Conservation (phyloP, 2,888 invertebrate species). For the Glomeris marginata region DNA sequence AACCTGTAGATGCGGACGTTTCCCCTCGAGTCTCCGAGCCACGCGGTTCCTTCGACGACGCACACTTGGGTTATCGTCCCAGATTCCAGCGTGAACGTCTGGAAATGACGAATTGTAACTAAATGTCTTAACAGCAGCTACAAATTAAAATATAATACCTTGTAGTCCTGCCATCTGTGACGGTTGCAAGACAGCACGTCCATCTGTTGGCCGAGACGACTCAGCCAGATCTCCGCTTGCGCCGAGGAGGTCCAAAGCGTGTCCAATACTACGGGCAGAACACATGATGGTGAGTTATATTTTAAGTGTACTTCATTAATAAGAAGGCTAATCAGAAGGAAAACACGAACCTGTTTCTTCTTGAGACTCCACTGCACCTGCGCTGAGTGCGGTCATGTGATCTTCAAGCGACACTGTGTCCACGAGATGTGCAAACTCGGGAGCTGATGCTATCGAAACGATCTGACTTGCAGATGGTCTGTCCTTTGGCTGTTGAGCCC, state of each 20-base stretch:
- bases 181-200: constrained; percentile 25
- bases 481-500: constrained; percentile 63
- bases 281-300: neutral
- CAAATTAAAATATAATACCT: constrained; percentile 18
- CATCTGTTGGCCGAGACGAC: constrained; percentile 23
- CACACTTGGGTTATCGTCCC: constrained; percentile 43
- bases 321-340: neutral
- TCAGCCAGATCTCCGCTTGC: constrained; percentile 21
- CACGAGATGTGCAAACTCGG: constrained; percentile 78
- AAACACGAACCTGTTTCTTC: constrained; percentile 8
- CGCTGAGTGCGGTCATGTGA: constrained; percentile 13
- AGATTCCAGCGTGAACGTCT: constrained; percentile 22
- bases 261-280: neutral
- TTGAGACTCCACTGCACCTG: constrained; percentile 5
- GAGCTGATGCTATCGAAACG: constrained; percentile 77
- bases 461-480: constrained; percentile 90
- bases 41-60: constrained; percentile 56
- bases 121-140: neutral
- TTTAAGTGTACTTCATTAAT: neutral
- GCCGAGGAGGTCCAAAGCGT: neutral
- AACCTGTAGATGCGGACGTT: constrained; percentile 64
- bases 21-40: constrained; percentile 83
- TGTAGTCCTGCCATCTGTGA: constrained; percentile 26
- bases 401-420: constrained; percentile 57
- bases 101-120: neutral